Conservation (phyloP, 2,113 vertebrate species). For the Ceuthmochares aereus region DNA sequence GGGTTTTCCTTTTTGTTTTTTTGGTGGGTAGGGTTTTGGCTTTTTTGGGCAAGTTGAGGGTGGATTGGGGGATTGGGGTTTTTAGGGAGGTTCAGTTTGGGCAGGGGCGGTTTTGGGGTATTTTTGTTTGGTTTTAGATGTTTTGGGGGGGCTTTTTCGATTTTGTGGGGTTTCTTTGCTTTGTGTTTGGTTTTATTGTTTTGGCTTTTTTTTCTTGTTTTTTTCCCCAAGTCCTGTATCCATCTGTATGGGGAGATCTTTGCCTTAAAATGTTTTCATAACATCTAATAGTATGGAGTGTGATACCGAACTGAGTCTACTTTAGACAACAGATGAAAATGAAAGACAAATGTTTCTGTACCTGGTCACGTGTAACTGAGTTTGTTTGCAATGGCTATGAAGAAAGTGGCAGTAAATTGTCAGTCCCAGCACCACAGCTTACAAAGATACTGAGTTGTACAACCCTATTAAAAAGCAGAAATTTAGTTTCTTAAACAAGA, state of each 20-base stretch:
- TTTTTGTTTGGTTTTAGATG: background rate
- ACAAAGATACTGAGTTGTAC: background rate
- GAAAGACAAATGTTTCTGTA: background rate
- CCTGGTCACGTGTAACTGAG: background rate
- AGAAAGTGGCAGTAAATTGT: background rate
- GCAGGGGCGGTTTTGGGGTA: too few relatives aligned
- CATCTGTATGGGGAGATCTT: fast-evolving
- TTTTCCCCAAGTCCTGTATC: background rate
- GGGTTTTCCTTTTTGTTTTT: too few relatives aligned
- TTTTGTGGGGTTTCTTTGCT: too few relatives aligned
- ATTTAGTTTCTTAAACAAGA: background rate
- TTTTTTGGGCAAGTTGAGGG: too few relatives aligned
- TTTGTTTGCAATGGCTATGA: background rate
- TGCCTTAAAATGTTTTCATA: background rate
- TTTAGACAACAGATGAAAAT: background rate
- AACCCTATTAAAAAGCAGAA: background rate
- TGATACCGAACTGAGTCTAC: background rate
- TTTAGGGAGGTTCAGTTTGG: too few relatives aligned
- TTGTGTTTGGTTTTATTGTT: too few relatives aligned
- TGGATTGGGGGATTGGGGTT: too few relatives aligned
- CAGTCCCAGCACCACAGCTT: background rate
- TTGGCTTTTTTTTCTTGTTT: background rate
- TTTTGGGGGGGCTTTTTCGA: too few relatives aligned
- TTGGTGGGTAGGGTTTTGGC: too few relatives aligned
- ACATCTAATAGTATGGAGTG: fast-evolving